These are phyloP conservation scores for Drosophila azteca DNA, from an alignment of 1,140 invertebrate genomes.

Conservation along the genomic window DNA sequence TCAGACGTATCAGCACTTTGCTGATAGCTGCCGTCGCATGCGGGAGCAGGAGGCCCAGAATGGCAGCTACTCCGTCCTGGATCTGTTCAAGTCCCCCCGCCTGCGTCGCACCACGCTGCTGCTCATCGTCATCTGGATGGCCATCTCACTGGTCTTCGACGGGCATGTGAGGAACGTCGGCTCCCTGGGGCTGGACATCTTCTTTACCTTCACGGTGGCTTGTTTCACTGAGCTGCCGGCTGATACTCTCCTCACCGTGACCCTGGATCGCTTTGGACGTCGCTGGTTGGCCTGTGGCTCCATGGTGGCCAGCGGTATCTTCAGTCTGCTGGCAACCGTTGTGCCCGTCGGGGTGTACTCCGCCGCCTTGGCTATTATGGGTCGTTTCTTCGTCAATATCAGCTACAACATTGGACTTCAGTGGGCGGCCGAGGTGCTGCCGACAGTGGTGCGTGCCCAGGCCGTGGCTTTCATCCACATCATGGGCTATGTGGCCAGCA, in stretches of 20 bases:
- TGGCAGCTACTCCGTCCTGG: constrained; percentile 89
- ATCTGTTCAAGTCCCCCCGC: constrained; percentile 90
- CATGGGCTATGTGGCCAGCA: constrained; percentile 93
- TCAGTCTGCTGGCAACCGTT: constrained; percentile 90
- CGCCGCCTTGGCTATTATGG: constrained; percentile 90
- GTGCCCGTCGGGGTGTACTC: constrained; percentile 89
- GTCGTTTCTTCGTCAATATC: constrained; percentile 93
- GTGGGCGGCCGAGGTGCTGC: constrained; percentile 93
- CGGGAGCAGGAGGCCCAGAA: constrained; percentile 88
- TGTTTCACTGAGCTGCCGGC: constrained; percentile 90
- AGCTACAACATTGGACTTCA: constrained; percentile 95
- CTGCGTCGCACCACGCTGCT: constrained; percentile 89
- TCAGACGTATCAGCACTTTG: constrained; percentile 89
- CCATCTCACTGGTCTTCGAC: constrained; percentile 93
- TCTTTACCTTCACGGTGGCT: constrained; percentile 93
- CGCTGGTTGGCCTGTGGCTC: constrained; percentile 93
- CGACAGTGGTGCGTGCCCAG: constrained; percentile 93
- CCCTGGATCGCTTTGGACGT: constrained; percentile 92
- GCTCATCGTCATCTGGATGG: constrained; percentile 93
- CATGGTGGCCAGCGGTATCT: constrained; percentile 91
- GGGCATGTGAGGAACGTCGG: constrained; percentile 93
- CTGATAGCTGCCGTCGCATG: constrained; percentile 73
- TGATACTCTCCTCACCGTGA: constrained; percentile 91
- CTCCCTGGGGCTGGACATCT: constrained; percentile 91
- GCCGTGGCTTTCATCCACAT: constrained; percentile 94